Evolutionary conservation across 2,888 invertebrate genomes (phyloP), one percentile per base, ranked within the genome.

Genomic region (Caenorhabditis zanzibari): DNA sequence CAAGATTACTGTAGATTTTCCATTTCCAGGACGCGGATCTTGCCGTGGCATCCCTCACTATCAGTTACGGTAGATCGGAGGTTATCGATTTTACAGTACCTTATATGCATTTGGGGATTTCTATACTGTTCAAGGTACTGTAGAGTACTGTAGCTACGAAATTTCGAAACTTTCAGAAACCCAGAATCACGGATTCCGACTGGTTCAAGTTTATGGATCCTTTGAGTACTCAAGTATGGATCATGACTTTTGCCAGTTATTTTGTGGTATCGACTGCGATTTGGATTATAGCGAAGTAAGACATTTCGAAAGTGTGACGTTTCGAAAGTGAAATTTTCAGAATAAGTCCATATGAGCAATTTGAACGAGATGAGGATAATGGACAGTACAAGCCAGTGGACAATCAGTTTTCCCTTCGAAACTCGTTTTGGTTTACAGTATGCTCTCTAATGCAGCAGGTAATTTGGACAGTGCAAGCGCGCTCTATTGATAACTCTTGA

Each of bases 81-180:
- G 95, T 98, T 1, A 96, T 98, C 81, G 98, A 98, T 93, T 98
- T 98, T 93, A 97, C 97, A 0, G 98, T 97, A 92, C 98, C 98
- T 0, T 98, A 97, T 93, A 97, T 98, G 96, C 97, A 97, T 93
- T 94, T 97, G 14, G 98, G 97, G 26, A 97, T 97, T 84, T 96
- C 96, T 26, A 97, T 98, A 92, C 94, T 88, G 19, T 88, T 87
- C 66, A 86, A 86, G 76, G 84, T 63, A 10, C 16, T n/a, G n/a
- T n/a, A n/a, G n/a, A n/a, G n/a, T n/a, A n/a, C n/a, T 59, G 16
- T 14, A 41, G n/a, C 12, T 19, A n/a, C n/a, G n/a, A n/a, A n/a
- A n/a, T n/a, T n/a, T n/a, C n/a, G n/a, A n/a, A n/a, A 5, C 26
- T 14, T 97, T 93, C 97, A 97, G 95, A 85, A 96, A 95, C 89